A percentile compares a stretch with the other conserved stretches of the same genome.
Conservation (phyloP, 2,113 vertebrate genomes). For the Rhadina sibilatrix region DNA sequence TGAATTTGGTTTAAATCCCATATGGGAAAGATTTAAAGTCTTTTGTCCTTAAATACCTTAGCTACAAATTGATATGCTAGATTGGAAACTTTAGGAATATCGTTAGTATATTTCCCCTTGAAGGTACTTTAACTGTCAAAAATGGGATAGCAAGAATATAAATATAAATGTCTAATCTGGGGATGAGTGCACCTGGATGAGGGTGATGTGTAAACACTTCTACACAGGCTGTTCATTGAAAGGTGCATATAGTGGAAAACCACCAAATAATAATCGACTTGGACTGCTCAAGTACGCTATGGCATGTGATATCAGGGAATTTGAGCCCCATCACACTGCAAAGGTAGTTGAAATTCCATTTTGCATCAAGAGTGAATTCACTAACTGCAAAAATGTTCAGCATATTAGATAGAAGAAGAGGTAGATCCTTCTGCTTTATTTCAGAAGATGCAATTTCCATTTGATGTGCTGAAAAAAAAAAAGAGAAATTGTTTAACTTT, state of each 20-base stretch:
- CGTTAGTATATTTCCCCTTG: background rate
- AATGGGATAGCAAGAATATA: background rate
- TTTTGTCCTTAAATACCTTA: background rate
- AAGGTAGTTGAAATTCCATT: background rate
- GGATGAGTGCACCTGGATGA: background rate
- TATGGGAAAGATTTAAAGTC: background rate
- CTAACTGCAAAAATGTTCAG: background rate
- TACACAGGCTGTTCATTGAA: background rate
- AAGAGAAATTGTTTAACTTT: background rate
- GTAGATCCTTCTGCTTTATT: background rate
- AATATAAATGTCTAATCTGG: background rate
- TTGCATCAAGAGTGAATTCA: background rate
- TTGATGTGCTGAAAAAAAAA: background rate
- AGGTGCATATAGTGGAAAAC: background rate
- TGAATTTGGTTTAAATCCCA: background rate
- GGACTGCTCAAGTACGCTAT: accelerated
- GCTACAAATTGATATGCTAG: background rate
- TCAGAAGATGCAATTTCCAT: background rate
- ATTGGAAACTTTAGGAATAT: background rate
- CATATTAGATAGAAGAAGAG: background rate
- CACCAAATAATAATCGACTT: background rate
- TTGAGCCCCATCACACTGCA: background rate
- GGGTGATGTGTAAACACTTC: background rate
- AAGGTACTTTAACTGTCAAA: background rate
- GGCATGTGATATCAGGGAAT: background rate